Evolutionary conservation across 2,888 invertebrate species (phyloP).

Genomic region (Ornithoptera alexandrae): DNA sequence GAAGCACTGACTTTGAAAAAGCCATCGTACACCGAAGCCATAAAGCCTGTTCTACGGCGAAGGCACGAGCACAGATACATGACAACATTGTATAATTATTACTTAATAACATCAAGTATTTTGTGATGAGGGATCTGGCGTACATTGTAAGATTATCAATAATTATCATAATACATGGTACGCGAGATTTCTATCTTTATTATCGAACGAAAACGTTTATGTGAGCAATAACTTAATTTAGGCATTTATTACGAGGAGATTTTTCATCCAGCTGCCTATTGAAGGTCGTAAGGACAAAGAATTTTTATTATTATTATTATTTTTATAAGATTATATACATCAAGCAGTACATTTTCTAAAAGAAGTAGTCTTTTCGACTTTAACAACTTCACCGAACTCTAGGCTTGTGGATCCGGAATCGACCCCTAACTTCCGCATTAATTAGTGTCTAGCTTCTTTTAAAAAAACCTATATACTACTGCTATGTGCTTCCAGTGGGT

Average conservation of each 20-base stretch:
- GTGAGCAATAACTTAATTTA: conserved; percentile 20
- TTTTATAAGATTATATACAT: too few species aligned
- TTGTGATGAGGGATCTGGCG: conserved; percentile 36
- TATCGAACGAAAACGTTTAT: conserved; percentile 17
- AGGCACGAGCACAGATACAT: conserved; percentile 32
- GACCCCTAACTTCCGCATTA: too few species aligned
- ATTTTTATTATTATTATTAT: too few species aligned
- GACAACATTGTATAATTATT: conserved; percentile 66
- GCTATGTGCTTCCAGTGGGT: too few species aligned
- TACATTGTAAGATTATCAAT: conserved; percentile 32
- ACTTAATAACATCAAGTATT: conserved; percentile 57
- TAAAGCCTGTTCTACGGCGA: conserved; percentile 49
- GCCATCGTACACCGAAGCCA: conserved; percentile 42
- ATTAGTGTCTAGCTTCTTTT: too few species aligned
- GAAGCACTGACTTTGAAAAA: conserved; percentile 45
- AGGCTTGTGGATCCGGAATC: too few species aligned
- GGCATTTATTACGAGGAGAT: neutral
- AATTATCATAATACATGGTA: conserved; percentile 18
- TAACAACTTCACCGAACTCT: too few species aligned
- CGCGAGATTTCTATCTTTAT: conserved; percentile 16
- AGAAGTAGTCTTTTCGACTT: too few species aligned
- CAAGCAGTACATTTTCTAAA: too few species aligned
- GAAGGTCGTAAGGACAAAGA: neutral
- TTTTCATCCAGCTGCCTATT: neutral
- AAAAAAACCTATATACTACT: too few species aligned